Percentiles rank a stretch among this genome's conserved stretches.
phyloP scores from a whole-genome alignment of 2,113 vertebrate species.

The Chaetura pelagica region DNA sequence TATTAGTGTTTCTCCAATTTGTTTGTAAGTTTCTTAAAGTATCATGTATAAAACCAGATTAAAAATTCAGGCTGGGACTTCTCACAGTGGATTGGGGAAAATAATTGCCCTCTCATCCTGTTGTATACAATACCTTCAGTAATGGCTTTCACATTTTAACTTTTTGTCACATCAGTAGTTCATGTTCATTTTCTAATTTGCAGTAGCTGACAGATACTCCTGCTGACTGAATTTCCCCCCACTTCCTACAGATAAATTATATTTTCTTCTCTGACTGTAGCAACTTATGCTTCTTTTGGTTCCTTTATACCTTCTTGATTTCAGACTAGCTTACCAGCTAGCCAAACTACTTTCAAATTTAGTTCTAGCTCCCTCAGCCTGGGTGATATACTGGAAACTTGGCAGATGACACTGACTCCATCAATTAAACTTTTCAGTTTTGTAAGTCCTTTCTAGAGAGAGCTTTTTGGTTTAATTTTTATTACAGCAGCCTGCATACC shows the following conservation, averaged over 20 bases:
- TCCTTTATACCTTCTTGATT: neutral
- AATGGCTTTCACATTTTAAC: neutral
- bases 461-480: neutral
- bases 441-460: neutral
- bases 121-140: neutral
- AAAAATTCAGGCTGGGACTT: neutral
- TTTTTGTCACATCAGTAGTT: neutral
- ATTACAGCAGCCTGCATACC: neutral
- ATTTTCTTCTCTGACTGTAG: neutral
- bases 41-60: neutral
- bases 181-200: neutral
- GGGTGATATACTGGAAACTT: constrained; percentile 6
- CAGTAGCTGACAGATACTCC: neutral
- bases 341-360: neutral
- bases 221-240: neutral
- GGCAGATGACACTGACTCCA: neutral
- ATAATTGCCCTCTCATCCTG: neutral
- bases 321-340: neutral
- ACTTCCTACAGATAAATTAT: neutral
- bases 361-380: neutral
- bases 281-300: neutral
- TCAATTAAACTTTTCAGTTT: neutral
- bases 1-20: neutral
- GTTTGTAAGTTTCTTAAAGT: neutral
- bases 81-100: neutral